Conservation (phyloP, 2,888 invertebrate species). For the Quadriops clusia region DNA sequence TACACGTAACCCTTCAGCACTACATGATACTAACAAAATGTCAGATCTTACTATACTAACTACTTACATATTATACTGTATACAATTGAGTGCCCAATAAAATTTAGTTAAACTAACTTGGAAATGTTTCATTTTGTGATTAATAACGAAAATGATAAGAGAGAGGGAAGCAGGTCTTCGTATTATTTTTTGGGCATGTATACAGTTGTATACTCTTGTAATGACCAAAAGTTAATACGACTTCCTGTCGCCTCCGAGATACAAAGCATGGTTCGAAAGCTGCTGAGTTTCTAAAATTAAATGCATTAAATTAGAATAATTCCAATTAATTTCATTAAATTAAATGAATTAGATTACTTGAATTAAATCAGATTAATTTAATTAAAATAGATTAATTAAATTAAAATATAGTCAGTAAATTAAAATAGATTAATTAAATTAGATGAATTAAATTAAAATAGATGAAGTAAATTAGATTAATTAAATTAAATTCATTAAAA, state of each 20-base stretch:
- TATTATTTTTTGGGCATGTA: conserved; percentile 15
- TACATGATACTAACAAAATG: neutral
- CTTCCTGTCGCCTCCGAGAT: neutral
- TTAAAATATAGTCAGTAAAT: too few species aligned
- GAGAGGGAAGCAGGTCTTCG: conserved; percentile 13
- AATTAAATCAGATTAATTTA: too few species aligned
- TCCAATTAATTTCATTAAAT: too few species aligned
- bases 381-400: too few species aligned
- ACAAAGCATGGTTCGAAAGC: conserved; percentile 38
- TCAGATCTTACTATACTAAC: neutral
- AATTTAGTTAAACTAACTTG: conserved; percentile 33
- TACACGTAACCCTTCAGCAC: too few species aligned
- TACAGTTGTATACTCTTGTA: conserved; percentile 8
- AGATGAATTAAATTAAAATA: too few species aligned
- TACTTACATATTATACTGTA: conserved; percentile 10
- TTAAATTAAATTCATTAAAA: too few species aligned
- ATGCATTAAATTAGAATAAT: conserved; percentile 7
- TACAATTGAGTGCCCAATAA: conserved; percentile 36
- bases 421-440: too few species aligned
- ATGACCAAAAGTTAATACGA: conserved; percentile 1
- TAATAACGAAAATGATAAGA: neutral
- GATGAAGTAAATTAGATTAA: too few species aligned
- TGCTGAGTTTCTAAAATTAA: too few species aligned
- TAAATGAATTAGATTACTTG: too few species aligned
- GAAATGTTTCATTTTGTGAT: conserved; percentile 26